Evolutionary conservation across 1,140 invertebrate species (phyloP), one percentile per base, ranked within the genome.

Genomic region (Lasaia peninsularis): DNA sequence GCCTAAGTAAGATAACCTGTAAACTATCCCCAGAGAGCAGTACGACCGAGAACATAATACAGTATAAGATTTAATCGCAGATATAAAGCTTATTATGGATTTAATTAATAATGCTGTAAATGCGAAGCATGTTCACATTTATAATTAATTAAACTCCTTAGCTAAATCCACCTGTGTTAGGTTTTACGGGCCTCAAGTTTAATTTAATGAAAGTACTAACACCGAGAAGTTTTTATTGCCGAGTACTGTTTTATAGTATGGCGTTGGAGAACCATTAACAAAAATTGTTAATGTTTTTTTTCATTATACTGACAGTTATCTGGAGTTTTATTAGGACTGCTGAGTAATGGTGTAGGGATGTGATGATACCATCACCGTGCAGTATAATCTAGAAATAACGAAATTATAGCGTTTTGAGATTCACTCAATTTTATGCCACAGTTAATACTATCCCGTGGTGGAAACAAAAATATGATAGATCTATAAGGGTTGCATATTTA

Each of bases 21-120:
- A 57, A 57, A 48, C 56, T 58, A 24, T 24, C 56, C 50, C 56
- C 10, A 2, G 48, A 35, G 48, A 51, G 33, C 33, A 31, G 21
- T 58, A 51, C 33, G 11, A 49, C 21, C 48, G 18, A 55, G 28
- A 14, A 58, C 48, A 32, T 58, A 51, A 51, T 51, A 18, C 21
- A 12, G 44, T 37, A 9, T 33, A 44, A 16, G 44, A 20, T 20
- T 51, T 37, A 52, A 51, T 58, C 33, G 20, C 16, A 34, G 49
- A 32, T 34, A 49, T 58, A 58, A 58, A 58, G 24, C 56, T 52
- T 20, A 44, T 44, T 44, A 44, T 44, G 9, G 37, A 44, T 44
- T 44, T 16, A 44, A 16, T 44, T 44, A 44, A 44, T 44, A 16
- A 18, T 16, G 37, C 37, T 44, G 16, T 44, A 44, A 44, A 44